Conservation (phyloP, 2,797 vertebrate species). For the Nothura maculosa region DNA sequence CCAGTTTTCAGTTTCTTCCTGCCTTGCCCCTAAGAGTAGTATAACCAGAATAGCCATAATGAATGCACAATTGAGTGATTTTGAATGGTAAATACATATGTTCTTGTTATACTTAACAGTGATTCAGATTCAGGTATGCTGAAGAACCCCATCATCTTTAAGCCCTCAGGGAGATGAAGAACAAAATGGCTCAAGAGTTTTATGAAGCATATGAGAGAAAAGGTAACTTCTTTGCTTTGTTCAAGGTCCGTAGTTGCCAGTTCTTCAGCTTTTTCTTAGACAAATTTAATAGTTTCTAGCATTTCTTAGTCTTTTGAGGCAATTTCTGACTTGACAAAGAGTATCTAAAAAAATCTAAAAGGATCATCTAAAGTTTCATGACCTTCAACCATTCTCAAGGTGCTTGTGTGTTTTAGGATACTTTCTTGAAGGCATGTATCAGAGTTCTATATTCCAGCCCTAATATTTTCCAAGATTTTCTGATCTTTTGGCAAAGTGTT, state of each 20-base stretch:
- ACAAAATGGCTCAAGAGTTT: not conserved
- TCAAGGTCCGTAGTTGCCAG: not conserved
- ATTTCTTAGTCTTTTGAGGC: slow-evolving; percentile 8
- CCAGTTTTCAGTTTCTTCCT: not conserved
- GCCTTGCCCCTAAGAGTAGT: not conserved
- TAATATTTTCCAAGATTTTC: not conserved
- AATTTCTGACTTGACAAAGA: slow-evolving; percentile 61
- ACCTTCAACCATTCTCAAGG: slow-evolving; percentile 22
- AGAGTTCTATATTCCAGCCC: not conserved
- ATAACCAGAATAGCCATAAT: not conserved
- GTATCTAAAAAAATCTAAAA: slow-evolving; percentile 45
- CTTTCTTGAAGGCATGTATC: slow-evolving; percentile 46
- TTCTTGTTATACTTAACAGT: not conserved
- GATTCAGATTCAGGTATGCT: rapidly evolving
- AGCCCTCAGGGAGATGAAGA: not conserved
- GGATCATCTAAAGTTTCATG: slow-evolving; percentile 57
- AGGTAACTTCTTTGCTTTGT: not conserved
- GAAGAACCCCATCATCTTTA: not conserved
- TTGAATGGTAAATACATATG: not conserved
- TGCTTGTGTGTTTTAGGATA: not conserved
- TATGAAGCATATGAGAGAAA: not conserved
- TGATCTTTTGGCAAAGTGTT: not conserved
- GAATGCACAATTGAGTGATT: not conserved
- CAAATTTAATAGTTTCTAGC: not conserved
- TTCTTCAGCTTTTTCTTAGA: not conserved